Evolutionary conservation across 2,113 vertebrate genomes (phyloP).

Genomic region (Tylochromis polylepis): DNA sequence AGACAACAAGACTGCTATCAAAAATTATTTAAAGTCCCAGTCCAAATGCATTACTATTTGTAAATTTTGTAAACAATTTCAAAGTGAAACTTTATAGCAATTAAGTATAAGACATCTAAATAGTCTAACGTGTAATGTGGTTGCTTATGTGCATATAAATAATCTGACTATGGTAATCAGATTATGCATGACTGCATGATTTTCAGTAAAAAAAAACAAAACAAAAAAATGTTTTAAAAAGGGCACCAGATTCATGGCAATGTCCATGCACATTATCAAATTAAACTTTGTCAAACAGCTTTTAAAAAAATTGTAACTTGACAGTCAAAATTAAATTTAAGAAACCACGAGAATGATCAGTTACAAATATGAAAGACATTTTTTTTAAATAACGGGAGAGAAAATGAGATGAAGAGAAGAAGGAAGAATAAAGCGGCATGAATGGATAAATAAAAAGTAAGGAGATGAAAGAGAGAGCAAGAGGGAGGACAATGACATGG

Average conservation of each 20-base stretch:
- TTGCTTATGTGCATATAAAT: not conserved
- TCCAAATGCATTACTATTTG: not conserved
- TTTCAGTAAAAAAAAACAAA: not conserved
- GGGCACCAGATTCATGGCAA: not conserved
- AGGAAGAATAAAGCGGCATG: conserved; percentile 6
- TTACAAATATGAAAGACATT: not conserved
- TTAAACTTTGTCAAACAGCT: not conserved
- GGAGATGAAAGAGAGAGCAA: conserved; percentile 17
- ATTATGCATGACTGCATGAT: not conserved
- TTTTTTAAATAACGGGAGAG: not conserved
- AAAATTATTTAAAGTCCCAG: not conserved
- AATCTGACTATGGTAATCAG: not conserved
- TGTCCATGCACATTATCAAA: not conserved
- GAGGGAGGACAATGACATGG: conserved; percentile 4
- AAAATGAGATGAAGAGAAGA: not conserved
- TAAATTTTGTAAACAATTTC: not conserved
- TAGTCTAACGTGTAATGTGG: not conserved
- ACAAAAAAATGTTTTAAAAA: not conserved
- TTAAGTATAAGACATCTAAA: not conserved
- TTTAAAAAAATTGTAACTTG: not conserved
- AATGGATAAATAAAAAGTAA: conserved; percentile 12
- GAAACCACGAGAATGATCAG: not conserved
- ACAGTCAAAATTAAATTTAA: not conserved
- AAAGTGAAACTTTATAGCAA: not conserved
- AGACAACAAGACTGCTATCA: not conserved